phyloP scores from a whole-genome alignment of 37 sponge, comb jelly and placozoan species.

The Spongia lamella region DNA sequence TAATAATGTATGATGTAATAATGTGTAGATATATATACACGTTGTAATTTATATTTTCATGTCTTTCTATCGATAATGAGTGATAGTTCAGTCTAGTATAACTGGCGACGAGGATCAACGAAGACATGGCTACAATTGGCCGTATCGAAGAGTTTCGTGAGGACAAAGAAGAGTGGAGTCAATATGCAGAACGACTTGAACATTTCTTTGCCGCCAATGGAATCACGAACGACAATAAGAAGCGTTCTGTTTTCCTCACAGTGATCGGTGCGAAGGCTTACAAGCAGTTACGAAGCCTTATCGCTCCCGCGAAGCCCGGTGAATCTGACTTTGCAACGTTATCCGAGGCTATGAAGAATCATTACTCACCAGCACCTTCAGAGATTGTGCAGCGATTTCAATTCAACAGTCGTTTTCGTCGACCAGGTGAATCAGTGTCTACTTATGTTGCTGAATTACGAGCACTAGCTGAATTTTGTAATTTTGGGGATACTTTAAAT shows the following conservation, averaged over 20 bases:
- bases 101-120: background rate
- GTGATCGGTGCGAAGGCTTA: background rate
- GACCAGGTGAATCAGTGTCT: conserved; percentile 5
- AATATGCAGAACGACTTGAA: background rate
- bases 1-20: too few relatives aligned
- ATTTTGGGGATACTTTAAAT: background rate
- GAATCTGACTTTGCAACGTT: background rate
- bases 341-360: background rate
- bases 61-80: too few relatives aligned
- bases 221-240: background rate
- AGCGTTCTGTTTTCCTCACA: background rate
- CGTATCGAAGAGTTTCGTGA: background rate
- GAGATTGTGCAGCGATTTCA: conserved; percentile 15
- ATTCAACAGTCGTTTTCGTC: background rate
- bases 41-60: too few relatives aligned
- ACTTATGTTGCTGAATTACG: conserved; percentile 4
- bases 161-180: background rate
- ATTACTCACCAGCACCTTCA: background rate
- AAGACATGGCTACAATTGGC: background rate
- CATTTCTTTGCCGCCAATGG: conserved; percentile 1
- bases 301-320: conserved; percentile 15
- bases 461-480: background rate
- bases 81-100: too few relatives aligned
- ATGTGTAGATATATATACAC: too few relatives aligned
- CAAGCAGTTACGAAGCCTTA: background rate